Conservation (phyloP, 2,113 vertebrate genomes). For the Neogobius melanostomus region DNA sequence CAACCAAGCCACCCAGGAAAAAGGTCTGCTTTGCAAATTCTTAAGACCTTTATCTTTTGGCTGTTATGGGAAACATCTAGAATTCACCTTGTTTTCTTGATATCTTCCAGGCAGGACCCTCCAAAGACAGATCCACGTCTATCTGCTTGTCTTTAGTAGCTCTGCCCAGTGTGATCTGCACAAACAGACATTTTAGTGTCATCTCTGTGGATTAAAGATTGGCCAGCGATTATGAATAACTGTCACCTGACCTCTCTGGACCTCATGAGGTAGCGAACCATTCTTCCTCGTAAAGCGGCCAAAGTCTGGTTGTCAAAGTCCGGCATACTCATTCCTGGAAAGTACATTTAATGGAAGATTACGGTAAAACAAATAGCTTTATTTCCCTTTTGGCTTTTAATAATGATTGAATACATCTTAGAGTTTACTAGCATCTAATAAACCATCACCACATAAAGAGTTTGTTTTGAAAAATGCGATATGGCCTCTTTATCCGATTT, state of each 20-base stretch:
- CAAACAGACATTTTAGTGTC: background rate
- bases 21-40: too few species aligned
- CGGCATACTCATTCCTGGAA: slow-evolving; percentile 89
- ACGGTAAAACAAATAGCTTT: too few species aligned
- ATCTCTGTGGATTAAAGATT: background rate
- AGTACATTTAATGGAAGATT: background rate
- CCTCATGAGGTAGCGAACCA: slow-evolving; percentile 95
- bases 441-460: too few species aligned
- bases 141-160: slow-evolving; percentile 97
- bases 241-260: slow-evolving; percentile 82
- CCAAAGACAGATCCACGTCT: slow-evolving; percentile 91
- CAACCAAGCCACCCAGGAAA: too few species aligned
- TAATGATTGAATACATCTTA: too few species aligned
- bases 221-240: background rate
- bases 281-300: slow-evolving; percentile 89
- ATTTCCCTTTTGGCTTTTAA: too few species aligned
- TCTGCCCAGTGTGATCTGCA: slow-evolving; percentile 90
- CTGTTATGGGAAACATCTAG: too few species aligned
- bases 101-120: slow-evolving; percentile 96
- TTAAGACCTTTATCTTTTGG: too few species aligned
- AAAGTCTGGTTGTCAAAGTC: slow-evolving; percentile 96
- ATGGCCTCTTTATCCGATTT: too few species aligned
- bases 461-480: too few species aligned
- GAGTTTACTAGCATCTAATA: too few species aligned
- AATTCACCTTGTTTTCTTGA: slow-evolving; percentile 90